Conservation (phyloP, 92 coral and sea anemone species). For the Phenganax subtilis region DNA sequence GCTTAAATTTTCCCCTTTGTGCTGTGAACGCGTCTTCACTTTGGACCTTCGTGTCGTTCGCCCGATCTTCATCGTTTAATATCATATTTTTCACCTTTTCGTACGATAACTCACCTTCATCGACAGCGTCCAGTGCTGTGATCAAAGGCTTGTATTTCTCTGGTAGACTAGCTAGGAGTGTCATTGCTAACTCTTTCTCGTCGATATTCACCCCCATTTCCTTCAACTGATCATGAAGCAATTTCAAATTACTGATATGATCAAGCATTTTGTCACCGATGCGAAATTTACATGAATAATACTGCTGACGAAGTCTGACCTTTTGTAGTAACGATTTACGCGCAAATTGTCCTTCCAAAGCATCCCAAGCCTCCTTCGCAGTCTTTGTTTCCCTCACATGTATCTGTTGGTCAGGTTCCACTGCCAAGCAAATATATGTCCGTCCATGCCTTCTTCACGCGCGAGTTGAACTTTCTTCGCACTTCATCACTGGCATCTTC, state of each 20-base stretch:
- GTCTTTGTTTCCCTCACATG: not conserved
- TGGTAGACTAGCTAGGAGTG: not conserved
- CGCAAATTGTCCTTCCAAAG: not conserved
- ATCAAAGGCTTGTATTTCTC: not conserved
- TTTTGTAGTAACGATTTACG: not conserved
- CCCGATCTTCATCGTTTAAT: not conserved
- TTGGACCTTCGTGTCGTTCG: no score
- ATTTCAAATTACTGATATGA: not conserved
- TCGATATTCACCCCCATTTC: not conserved
- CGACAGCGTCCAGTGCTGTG: not conserved
- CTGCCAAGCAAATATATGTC: no score
- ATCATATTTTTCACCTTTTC: not conserved
- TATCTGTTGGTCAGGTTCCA: not conserved
- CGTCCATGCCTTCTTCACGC: no score
- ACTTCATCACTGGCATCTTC: no score
- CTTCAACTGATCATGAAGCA: not conserved
- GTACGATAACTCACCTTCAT: not conserved
- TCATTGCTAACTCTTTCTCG: not conserved
- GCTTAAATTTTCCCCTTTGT: no score
- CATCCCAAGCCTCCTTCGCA: no score
- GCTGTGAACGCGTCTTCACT: no score
- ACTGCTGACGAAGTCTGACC: not conserved
- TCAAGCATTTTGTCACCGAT: not conserved
- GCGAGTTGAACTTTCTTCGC: no score
- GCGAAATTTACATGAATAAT: not conserved